A percentile compares a stretch with the other conserved stretches of the same genome.
Conservation (phyloP, 2,797 vertebrate species). For the Poeciliopsis turneri region DNA sequence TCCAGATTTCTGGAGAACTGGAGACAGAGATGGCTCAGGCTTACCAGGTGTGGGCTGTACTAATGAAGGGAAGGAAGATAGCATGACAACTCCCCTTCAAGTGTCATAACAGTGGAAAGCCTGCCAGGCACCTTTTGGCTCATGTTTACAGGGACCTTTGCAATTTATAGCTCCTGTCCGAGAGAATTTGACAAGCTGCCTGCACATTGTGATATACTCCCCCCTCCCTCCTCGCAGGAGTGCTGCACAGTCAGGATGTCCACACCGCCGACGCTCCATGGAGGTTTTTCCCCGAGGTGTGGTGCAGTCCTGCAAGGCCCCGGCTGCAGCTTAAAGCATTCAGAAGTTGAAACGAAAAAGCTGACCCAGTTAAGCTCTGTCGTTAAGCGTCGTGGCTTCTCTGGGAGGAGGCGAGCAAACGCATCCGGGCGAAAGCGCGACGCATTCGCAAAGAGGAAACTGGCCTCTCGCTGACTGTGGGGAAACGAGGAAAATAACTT, state of each 20-base stretch:
- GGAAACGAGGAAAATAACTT: constrained; percentile 54
- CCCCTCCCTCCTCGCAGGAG: constrained; percentile 4
- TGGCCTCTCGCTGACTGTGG: constrained; percentile 31
- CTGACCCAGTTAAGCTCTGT: constrained; percentile 68
- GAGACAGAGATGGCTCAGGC: constrained; percentile 25
- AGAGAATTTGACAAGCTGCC: constrained; percentile 73
- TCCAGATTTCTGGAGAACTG: neutral
- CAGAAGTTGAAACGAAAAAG: constrained; percentile 53
- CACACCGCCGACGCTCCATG: neutral
- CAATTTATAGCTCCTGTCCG: constrained; percentile 66
- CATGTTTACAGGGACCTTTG: constrained; percentile 66
- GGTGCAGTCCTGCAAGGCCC: constrained; percentile 20
- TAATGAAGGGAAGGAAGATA: constrained; percentile 44
- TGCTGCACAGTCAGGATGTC: constrained; percentile 3
- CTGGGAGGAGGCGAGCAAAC: constrained; percentile 33
- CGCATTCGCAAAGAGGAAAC: constrained; percentile 38
- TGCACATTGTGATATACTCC: constrained; percentile 43
- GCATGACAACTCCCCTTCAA: constrained; percentile 57
- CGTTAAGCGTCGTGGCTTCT: constrained; percentile 38
- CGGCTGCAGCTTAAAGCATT: constrained; percentile 25
- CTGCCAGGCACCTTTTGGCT: constrained; percentile 70
- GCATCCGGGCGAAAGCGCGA: neutral
- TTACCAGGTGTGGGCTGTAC: constrained; percentile 52
- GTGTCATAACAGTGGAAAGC: constrained; percentile 67
- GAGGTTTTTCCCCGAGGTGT: constrained; percentile 15